These are phyloP conservation scores for Tinamus guttatus DNA, from an alignment of 2,113 vertebrate genomes.

Conservation along the genomic window DNA sequence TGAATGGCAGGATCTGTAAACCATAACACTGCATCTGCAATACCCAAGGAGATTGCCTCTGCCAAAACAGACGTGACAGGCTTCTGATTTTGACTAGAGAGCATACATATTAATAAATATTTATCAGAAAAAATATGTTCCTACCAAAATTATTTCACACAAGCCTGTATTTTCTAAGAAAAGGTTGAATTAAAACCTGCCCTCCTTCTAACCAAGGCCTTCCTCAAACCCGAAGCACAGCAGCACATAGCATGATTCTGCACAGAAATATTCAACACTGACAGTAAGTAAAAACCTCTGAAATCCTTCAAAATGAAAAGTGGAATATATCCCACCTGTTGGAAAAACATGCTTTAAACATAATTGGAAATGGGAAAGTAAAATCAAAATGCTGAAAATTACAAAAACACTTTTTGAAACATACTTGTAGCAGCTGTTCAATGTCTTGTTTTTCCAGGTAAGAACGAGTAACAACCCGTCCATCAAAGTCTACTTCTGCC, in stretches of 20 bases:
- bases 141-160: neutral
- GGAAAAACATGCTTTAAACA: neutral
- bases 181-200: neutral
- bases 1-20: neutral
- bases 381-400: neutral
- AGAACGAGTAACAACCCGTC: constrained; percentile 94
- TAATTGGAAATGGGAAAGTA: neutral
- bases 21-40: neutral
- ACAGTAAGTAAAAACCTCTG: neutral
- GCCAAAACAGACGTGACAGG: neutral
- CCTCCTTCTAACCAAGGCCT: neutral
- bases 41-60: neutral
- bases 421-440: constrained; percentile 92
- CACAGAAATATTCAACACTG: neutral
- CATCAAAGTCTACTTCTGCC: constrained; percentile 98
- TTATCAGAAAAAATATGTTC: neutral
- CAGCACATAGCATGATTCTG: neutral
- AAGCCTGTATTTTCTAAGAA: neutral
- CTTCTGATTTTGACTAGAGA: neutral
- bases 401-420: constrained; percentile 40
- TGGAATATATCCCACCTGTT: neutral
- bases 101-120: neutral
- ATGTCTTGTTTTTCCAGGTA: constrained; percentile 99
- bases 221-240: neutral
- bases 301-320: neutral